Percentiles rank a stretch among this genome's conserved stretches.
phyloP scores from a whole-genome alignment of 1,140 invertebrate genomes.

The Drosophila gunungcola region DNA sequence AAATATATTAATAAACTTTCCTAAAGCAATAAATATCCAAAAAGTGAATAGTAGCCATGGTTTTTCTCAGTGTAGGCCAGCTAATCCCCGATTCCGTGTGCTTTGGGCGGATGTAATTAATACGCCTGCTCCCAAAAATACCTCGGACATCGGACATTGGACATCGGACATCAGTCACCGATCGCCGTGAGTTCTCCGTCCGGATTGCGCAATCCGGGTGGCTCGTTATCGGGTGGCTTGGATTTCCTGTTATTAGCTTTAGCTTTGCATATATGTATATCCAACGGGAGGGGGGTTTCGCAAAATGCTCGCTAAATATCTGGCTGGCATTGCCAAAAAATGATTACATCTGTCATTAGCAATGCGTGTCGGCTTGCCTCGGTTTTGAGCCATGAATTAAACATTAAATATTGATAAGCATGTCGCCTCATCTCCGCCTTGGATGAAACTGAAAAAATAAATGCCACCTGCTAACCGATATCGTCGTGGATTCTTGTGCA shows the following conservation, averaged over 20 bases:
- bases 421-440: slow-evolving; percentile 30
- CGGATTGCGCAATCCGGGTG: slow-evolving; percentile 16
- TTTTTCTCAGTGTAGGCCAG: not conserved
- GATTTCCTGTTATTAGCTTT: slow-evolving; percentile 32
- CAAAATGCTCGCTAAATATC: slow-evolving; percentile 45
- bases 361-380: slow-evolving; percentile 22
- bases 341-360: slow-evolving; percentile 46
- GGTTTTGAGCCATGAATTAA: slow-evolving; percentile 43
- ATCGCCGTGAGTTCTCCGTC: slow-evolving; percentile 16
- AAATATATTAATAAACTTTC: not conserved
- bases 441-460: not conserved
- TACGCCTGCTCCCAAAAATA: slow-evolving; percentile 25
- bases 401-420: slow-evolving; percentile 44
- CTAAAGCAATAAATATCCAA: too few species aligned
- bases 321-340: slow-evolving; percentile 33
- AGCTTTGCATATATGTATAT: slow-evolving; percentile 17
- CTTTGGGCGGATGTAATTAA: slow-evolving; percentile 46
- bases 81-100: slow-evolving; percentile 16
- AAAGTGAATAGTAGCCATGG: too few species aligned
- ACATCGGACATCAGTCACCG: slow-evolving; percentile 24
- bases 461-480: slow-evolving; percentile 8
- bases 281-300: slow-evolving; percentile 16
- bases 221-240: slow-evolving; percentile 21
- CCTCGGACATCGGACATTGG: slow-evolving; percentile 8
- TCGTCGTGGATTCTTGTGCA: slow-evolving; percentile 8